A percentile compares a stretch with the other conserved stretches of the same genome.
These are phyloP conservation scores for Hermaeophaga mercurialis DNA, from an alignment of 2,888 invertebrate species.

Conservation along the genomic window DNA sequence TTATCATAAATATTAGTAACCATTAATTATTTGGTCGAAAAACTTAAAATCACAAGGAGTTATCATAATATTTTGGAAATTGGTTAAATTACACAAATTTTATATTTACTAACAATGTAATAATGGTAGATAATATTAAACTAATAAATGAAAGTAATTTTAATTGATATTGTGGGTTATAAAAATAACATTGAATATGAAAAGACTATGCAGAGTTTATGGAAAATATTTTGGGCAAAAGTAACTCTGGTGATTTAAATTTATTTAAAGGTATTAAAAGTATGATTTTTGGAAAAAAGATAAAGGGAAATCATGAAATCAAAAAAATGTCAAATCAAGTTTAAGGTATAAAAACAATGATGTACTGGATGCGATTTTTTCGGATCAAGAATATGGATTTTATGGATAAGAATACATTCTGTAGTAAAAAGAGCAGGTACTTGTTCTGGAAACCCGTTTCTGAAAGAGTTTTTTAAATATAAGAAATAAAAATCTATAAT, in stretches of 20 bases:
- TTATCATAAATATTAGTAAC: too few relatives aligned
- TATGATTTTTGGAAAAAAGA: slow-evolving; percentile 48
- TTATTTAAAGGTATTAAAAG: slow-evolving; percentile 61
- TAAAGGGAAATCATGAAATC: slow-evolving; percentile 8
- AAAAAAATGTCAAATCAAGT: slow-evolving; percentile 47
- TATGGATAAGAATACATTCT: slow-evolving; percentile 95
- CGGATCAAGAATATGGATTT: slow-evolving; percentile 86
- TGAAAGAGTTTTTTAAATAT: slow-evolving; percentile 26
- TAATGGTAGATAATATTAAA: slow-evolving; percentile 57
- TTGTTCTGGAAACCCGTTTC: slow-evolving; percentile 84
- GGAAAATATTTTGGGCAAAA: slow-evolving; percentile 72
- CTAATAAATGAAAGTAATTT: slow-evolving; percentile 68
- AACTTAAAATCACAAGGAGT: too few relatives aligned
- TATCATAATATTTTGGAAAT: too few relatives aligned
- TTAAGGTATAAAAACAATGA: slow-evolving; percentile 62
- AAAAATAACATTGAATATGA: slow-evolving; percentile 73
- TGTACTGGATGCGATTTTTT: slow-evolving; percentile 89
- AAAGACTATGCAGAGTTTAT: slow-evolving; percentile 79
- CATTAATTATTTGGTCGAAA: too few relatives aligned
- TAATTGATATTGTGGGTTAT: slow-evolving; percentile 76
- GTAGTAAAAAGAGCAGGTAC: slow-evolving; percentile 96
- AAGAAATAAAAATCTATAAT: slow-evolving; percentile 38
- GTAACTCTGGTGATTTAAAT: slow-evolving; percentile 67
- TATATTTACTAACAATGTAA: too few relatives aligned
- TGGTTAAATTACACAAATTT: too few relatives aligned